Evolutionary conservation across 23 tunicate species (phyloP).

Genomic region (Halocynthia aurantium): DNA sequence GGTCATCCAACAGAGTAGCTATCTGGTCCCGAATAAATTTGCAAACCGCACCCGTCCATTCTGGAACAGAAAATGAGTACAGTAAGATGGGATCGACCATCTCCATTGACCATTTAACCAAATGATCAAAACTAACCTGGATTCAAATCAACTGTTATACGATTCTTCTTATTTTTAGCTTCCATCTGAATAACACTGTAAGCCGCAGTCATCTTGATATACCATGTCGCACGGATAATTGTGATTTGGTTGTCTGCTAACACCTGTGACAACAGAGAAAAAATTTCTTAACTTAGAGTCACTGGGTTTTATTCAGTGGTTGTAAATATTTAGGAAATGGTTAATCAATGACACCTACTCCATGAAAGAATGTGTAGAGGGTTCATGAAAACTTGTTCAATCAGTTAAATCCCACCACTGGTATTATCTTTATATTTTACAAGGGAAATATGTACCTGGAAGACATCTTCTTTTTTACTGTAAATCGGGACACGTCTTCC

Average conservation of each 20-base stretch:
- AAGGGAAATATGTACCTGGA: slow-evolving; percentile 39
- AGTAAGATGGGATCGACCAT: background rate
- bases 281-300: background rate
- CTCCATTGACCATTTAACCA: background rate
- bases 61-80: slow-evolving; percentile 16
- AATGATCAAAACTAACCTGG: slow-evolving; percentile 8
- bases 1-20: slow-evolving; percentile 31
- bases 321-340: background rate
- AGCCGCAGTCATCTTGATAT: slow-evolving; percentile 82
- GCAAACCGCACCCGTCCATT: slow-evolving; percentile 87
- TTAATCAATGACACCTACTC: too few species aligned
- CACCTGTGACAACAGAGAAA: slow-evolving; percentile 18
- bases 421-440: background rate
- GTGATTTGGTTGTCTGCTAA: slow-evolving; percentile 81
- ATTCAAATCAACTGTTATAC: slow-evolving; percentile 18
- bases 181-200: slow-evolving; percentile 60
- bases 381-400: background rate
- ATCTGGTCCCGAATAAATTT: slow-evolving; percentile 78
- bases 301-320: background rate
- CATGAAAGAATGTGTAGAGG: background rate
- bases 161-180: slow-evolving; percentile 59
- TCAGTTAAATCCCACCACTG: background rate
- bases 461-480: slow-evolving; percentile 81
- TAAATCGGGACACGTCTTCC: slow-evolving; percentile 68
- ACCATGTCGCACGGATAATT: slow-evolving; percentile 75